Evolutionary conservation across 1,140 invertebrate species (phyloP).

Genomic region (Eriosoma lanigerum): DNA sequence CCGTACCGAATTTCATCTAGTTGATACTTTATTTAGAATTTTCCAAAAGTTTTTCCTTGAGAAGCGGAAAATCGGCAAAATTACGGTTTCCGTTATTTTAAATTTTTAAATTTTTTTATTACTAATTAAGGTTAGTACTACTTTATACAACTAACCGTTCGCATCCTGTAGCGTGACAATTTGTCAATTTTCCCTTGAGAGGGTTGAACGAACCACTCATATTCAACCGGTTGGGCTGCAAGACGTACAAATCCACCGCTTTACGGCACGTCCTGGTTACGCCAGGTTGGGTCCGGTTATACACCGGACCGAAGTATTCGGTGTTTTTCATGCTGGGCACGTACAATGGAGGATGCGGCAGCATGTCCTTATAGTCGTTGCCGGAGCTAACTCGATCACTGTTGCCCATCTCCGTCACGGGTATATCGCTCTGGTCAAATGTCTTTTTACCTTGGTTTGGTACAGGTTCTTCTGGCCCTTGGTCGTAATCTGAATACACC

Average conservation of each 20-base stretch:
- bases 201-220: constrained; percentile 75
- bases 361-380: constrained; percentile 50
- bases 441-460: constrained; percentile 57
- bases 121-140: not conserved
- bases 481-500: constrained; percentile 26
- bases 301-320: constrained; percentile 57
- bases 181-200: constrained; percentile 84
- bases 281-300: constrained; percentile 53
- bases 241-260: constrained; percentile 80
- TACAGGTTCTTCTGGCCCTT: constrained; percentile 51
- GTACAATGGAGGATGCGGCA: constrained; percentile 57
- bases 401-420: constrained; percentile 55
- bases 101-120: not conserved
- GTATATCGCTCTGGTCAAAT: constrained; percentile 56
- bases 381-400: constrained; percentile 53
- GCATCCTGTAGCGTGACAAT: constrained; percentile 85
- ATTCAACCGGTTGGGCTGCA: constrained; percentile 78
- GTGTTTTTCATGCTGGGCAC: constrained; percentile 57
- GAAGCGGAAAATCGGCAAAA: too few relatives aligned
- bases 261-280: constrained; percentile 77
- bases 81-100: too few relatives aligned
- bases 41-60: too few relatives aligned
- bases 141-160: constrained; percentile 67
- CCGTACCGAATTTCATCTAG: too few relatives aligned
- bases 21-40: too few relatives aligned